phyloP scores from a whole-genome alignment of 2,113 vertebrate species.

The Colaptes auratus region DNA sequence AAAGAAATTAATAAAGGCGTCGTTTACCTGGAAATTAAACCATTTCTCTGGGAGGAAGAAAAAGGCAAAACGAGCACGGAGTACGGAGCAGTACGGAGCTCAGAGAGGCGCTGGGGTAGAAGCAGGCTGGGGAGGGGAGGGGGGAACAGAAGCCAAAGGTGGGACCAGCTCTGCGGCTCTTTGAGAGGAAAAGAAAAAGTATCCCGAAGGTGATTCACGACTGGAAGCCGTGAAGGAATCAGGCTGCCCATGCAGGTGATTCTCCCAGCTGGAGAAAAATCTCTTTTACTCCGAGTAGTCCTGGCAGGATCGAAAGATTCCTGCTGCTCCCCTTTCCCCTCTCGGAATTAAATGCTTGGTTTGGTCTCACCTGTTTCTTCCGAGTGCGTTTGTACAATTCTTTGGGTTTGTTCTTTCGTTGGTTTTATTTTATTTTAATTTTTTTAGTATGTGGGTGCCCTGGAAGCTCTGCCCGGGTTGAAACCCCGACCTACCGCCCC shows the following conservation, averaged over 20 bases:
- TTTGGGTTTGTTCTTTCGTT: neutral
- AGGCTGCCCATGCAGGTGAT: neutral
- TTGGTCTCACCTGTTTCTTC: neutral
- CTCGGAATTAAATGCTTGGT: accelerated
- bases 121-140: accelerated
- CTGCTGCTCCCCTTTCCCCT: neutral
- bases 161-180: neutral
- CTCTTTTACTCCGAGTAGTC: neutral
- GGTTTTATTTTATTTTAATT: neutral
- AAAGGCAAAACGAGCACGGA: neutral
- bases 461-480: neutral
- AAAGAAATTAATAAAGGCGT: neutral
- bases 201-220: neutral
- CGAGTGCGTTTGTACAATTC: neutral
- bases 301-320: accelerated
- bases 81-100: neutral
- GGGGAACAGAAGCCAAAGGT: neutral
- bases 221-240: neutral
- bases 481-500: neutral
- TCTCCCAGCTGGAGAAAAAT: neutral
- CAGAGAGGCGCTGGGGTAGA: neutral
- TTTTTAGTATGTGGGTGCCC: accelerated
- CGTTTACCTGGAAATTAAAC: neutral
- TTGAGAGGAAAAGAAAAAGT: neutral
- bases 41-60: neutral